Conservation (phyloP, 2,797 vertebrate genomes). For the Botia almorhae region DNA sequence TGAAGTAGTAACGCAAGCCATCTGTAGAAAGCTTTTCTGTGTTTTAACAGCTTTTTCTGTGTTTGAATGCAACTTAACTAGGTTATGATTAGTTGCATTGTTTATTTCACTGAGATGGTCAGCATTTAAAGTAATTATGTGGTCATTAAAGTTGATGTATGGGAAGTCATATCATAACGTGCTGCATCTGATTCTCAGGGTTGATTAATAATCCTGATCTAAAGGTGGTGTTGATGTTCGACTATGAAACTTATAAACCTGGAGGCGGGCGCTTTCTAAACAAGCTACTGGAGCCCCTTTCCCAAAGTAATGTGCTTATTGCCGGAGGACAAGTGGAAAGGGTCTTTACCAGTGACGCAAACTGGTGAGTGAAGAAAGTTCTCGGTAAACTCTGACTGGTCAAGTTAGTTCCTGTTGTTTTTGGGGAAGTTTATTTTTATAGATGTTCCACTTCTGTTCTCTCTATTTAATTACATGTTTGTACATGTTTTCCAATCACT, state of each 20-base stretch:
- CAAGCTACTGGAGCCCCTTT: constrained; percentile 87
- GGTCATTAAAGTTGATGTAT: neutral
- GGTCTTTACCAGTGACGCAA: constrained; percentile 80
- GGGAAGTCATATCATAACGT: neutral
- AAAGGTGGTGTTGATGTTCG: constrained; percentile 91
- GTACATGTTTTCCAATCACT: too few species aligned
- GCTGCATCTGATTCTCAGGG: constrained; percentile 72
- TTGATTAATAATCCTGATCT: constrained; percentile 92
- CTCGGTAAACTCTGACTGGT: neutral
- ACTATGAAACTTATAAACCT: constrained; percentile 88
- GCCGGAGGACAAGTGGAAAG: constrained; percentile 93
- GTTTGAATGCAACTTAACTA: neutral
- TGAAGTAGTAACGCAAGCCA: neutral
- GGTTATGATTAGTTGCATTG: neutral
- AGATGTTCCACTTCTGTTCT: neutral
- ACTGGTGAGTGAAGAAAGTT: constrained; percentile 76
- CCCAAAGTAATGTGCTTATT: constrained; percentile 89
- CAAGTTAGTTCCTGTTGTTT: neutral
- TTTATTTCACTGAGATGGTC: neutral
- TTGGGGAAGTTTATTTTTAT: neutral
- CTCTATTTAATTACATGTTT: too few species aligned
- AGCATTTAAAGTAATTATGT: neutral
- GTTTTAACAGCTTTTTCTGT: too few species aligned
- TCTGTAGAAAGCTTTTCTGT: neutral
- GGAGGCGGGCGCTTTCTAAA: constrained; percentile 86